Evolutionary conservation across 1,140 invertebrate species (phyloP).

Genomic region (Sinella curviseta): DNA sequence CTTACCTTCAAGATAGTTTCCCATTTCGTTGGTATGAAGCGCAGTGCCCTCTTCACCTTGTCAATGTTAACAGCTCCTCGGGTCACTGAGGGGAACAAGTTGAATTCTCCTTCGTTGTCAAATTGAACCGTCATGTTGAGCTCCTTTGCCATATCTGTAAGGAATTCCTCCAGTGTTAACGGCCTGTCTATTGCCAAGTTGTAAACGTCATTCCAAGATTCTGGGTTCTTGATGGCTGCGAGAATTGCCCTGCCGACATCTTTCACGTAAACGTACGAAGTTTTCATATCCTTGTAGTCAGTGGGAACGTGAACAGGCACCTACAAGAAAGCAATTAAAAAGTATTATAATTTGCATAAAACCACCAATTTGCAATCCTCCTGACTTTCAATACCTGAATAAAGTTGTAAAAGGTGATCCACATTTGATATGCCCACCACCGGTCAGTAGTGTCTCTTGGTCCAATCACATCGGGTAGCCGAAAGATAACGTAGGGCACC

Average conservation of each 20-base stretch:
- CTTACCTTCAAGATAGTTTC: constrained; percentile 50
- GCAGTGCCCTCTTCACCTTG: constrained; percentile 53
- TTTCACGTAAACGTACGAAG: constrained; percentile 58
- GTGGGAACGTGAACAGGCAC: constrained; percentile 53
- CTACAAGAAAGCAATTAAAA: too few species aligned
- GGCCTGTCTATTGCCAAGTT: constrained; percentile 56
- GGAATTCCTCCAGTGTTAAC: constrained; percentile 49
- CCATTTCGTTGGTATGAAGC: constrained; percentile 55
- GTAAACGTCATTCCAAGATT: constrained; percentile 53
- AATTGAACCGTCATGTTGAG: constrained; percentile 42
- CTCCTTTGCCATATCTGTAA: constrained; percentile 46
- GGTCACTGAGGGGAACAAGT: constrained; percentile 58
- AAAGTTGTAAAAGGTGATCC: constrained; percentile 54
- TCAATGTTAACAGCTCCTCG: constrained; percentile 54
- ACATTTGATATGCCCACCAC: constrained; percentile 60
- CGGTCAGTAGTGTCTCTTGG: constrained; percentile 58
- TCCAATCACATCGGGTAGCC: constrained; percentile 60
- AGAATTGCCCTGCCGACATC: constrained; percentile 56
- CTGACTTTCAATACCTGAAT: constrained; percentile 34
- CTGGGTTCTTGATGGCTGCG: constrained; percentile 44
- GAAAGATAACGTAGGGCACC: constrained; percentile 55
- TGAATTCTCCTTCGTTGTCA: constrained; percentile 49
- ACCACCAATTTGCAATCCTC: neutral
- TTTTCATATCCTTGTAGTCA: constrained; percentile 50
- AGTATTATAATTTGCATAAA: neutral